These are phyloP conservation scores for Ophthalmolycus amberensis DNA, from an alignment of 2,113 vertebrate species.

Conservation along the genomic window DNA sequence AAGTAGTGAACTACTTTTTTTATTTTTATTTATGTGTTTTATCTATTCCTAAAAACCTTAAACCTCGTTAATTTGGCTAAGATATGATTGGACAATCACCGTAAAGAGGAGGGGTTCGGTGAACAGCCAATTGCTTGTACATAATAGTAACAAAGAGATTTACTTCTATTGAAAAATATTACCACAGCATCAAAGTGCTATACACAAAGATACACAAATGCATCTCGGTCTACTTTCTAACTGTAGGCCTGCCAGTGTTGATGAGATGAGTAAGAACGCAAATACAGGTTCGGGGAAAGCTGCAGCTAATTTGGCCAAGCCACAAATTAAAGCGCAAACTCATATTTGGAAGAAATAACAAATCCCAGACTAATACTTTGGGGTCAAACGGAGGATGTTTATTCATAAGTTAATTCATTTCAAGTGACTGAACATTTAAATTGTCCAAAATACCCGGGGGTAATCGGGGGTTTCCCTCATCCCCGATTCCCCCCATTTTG, in stretches of 20 bases:
- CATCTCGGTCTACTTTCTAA: background rate
- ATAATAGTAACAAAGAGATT: background rate
- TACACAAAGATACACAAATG: background rate
- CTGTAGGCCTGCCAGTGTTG: conserved; percentile 11
- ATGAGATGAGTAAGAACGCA: conserved; percentile 50
- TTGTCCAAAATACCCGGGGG: too few relatives aligned
- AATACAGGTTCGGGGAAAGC: conserved; percentile 44
- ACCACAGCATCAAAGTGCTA: background rate
- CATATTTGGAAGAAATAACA: conserved; percentile 25
- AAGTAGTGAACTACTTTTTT: too few relatives aligned
- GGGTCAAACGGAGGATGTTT: conserved; percentile 22
- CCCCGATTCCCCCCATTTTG: too few relatives aligned
- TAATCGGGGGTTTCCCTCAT: too few relatives aligned
- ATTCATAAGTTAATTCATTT: too few relatives aligned
- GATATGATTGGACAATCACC: background rate
- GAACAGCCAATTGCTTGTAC: background rate
- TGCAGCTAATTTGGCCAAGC: conserved; percentile 40
- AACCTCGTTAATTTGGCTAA: background rate
- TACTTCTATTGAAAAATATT: background rate
- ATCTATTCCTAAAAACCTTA: too few relatives aligned
- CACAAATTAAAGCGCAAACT: conserved; percentile 55
- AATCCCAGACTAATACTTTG: conserved; percentile 38
- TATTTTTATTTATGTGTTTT: too few relatives aligned
- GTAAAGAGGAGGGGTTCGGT: background rate
- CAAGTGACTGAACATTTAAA: too few relatives aligned